Evolutionary conservation across 2,888 invertebrate species (phyloP).

Genomic region (Lobophora halterata): DNA sequence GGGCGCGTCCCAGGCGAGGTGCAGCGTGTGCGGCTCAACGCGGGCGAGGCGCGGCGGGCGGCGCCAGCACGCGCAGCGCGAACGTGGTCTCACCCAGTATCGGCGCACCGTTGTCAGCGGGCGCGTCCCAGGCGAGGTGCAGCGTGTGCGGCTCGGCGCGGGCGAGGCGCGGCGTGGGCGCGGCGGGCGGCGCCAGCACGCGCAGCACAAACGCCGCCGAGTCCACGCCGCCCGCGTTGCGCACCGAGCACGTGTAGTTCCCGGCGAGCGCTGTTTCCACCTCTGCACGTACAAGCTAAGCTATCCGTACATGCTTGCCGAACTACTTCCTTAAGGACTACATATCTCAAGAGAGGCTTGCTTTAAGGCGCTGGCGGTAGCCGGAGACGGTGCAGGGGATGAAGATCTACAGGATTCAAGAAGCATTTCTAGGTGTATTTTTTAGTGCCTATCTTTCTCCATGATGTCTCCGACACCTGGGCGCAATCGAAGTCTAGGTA

Average conservation of each 20-base stretch:
- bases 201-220: slow-evolving; percentile 75
- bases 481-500: too few relatives aligned
- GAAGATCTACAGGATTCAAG: too few relatives aligned
- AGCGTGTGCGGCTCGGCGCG: slow-evolving; percentile 77
- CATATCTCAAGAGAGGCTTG: too few relatives aligned
- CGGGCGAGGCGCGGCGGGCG: slow-evolving; percentile 79
- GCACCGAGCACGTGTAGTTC: slow-evolving; percentile 88
- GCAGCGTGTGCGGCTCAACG: slow-evolving; percentile 74
- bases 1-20: slow-evolving; percentile 82
- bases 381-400: too few relatives aligned
- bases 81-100: slow-evolving; percentile 37
- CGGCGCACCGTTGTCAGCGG: slow-evolving; percentile 48
- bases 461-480: too few relatives aligned
- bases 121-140: slow-evolving; percentile 82
- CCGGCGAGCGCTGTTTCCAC: slow-evolving; percentile 81
- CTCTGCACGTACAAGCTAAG: too few relatives aligned
- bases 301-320: too few relatives aligned
- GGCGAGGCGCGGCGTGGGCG: slow-evolving; percentile 81
- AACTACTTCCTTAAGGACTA: too few relatives aligned
- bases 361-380: too few relatives aligned
- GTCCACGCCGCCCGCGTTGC: slow-evolving; percentile 90
- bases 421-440: too few relatives aligned
- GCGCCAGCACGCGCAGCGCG: slow-evolving; percentile 5
- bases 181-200: slow-evolving; percentile 72
- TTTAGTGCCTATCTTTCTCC: too few relatives aligned